Evolutionary conservation across 2,797 vertebrate genomes (phyloP), one percentile per base, ranked within the genome.

Genomic region (Pseudotriccus pelzelni): DNA sequence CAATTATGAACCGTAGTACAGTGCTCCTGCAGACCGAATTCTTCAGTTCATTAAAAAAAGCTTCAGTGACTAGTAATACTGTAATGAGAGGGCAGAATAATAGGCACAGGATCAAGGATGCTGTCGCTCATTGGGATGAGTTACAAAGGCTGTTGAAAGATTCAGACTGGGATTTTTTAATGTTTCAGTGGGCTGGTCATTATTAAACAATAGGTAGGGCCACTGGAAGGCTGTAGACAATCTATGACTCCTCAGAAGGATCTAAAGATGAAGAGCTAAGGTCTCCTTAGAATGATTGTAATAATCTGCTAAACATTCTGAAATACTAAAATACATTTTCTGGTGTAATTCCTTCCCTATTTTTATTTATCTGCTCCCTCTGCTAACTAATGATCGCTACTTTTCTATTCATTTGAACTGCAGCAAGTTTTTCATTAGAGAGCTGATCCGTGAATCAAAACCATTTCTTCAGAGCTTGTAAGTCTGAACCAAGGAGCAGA

Each of bases 81-180:
- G 14, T 91, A 95, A 92, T 22, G 89, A 96, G 96, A 96, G 47
- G 84, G 63, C 52, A 95, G 47, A 91, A 81, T 70, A 95, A 95
- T 80, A 62, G 69, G 68, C 78, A 86, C 44, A 23, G 18, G 59
- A 95, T 95, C 49, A 94, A 95, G 59, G 69, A 41, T 86, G 28
- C 41, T 80, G 46, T 50, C 66, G 66, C 78, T 96, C 76, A 37
- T 86, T 2, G 1, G 52, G 44, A 47, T 58, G 21, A 77, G 60
- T 66, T 86, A 88, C 41, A 93, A 87, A 96, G 49, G 20, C 84
- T 81, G 21, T 50, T 43, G n/a, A 73, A 89, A 84, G 34, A 83
- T 62, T 94, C 60, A 59, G 32, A 28, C 66, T 76, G 30, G 7
- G 30, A 27, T 55, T 81, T 84, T 86, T 72, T 93, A 92, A 49